These are phyloP conservation scores for Orussus abietinus DNA, from an alignment of 1,140 invertebrate genomes.

Conservation along the genomic window DNA sequence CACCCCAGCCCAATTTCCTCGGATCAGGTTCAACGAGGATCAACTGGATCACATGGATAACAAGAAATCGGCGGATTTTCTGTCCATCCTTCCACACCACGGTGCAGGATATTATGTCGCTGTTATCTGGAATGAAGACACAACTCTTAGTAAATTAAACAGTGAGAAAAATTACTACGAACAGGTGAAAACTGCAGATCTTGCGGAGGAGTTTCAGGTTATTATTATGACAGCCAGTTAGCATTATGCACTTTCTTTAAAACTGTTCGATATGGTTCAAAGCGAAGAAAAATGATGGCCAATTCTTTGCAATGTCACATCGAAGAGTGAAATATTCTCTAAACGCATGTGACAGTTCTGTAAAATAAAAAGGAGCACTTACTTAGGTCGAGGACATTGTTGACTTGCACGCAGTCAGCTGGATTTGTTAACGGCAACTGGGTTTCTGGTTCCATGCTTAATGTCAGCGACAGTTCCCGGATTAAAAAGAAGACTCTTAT, in stretches of 20 bases:
- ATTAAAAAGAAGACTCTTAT: conserved; percentile 94
- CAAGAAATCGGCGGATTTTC: conserved; percentile 87
- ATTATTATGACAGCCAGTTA: no score
- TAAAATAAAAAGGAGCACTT: conserved; percentile 43
- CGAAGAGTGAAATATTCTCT: no score
- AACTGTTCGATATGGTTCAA: no score
- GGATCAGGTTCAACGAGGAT: conserved; percentile 96
- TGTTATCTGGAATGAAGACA: conserved; percentile 78
- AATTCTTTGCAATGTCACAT: no score
- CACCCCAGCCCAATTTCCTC: conserved; percentile 90
- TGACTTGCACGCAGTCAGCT: conserved; percentile 83
- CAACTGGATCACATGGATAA: conserved; percentile 90
- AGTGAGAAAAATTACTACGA: no score
- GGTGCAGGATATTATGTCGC: conserved; percentile 94
- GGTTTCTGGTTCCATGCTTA: conserved; percentile 79
- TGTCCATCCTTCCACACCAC: conserved; percentile 86
- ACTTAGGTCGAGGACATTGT: conserved; percentile 93
- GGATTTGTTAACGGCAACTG: conserved; percentile 90
- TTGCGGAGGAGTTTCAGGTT: no score
- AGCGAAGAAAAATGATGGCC: no score
- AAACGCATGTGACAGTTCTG: no score
- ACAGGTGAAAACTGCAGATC: no score
- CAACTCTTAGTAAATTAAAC: no score
- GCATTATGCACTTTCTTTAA: no score
- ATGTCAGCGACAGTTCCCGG: conserved; percentile 74